Conservation (phyloP, 2,797 vertebrate genomes). For the Poeciliopsis infans region DNA sequence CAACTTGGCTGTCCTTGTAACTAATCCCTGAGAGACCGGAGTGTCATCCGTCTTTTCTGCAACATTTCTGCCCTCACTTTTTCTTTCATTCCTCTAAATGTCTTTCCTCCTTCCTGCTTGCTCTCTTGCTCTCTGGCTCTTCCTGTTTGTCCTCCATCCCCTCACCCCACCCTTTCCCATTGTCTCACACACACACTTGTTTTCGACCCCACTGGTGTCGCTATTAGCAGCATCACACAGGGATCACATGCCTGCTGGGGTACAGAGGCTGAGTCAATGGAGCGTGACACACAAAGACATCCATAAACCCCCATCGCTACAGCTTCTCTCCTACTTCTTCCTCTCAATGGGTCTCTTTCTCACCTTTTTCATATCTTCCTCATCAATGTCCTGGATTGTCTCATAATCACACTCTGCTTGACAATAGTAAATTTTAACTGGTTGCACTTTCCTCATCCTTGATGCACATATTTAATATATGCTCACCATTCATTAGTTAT, state of each 20-base stretch:
- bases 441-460: not conserved
- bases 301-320: slow-evolving; percentile 80
- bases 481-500: not conserved
- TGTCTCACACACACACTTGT: slow-evolving; percentile 65
- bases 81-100: slow-evolving; percentile 37
- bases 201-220: slow-evolving; percentile 77
- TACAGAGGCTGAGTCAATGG: slow-evolving; percentile 86
- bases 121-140: slow-evolving; percentile 57
- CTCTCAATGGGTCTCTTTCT: slow-evolving; percentile 47
- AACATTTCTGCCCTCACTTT: slow-evolving; percentile 35
- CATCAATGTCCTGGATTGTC: slow-evolving; percentile 58
- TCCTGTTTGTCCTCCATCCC: slow-evolving; percentile 40
- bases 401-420: not conserved
- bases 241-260: slow-evolving; percentile 86
- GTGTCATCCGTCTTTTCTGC: slow-evolving; percentile 84
- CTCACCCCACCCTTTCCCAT: not conserved
- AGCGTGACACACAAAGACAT: slow-evolving; percentile 80
- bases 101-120: slow-evolving; percentile 18
- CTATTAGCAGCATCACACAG: slow-evolving; percentile 72
- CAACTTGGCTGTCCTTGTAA: slow-evolving; percentile 90
- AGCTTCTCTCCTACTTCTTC: slow-evolving; percentile 76
- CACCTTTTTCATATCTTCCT: slow-evolving; percentile 48
- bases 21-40: slow-evolving; percentile 79
- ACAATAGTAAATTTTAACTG: not conserved
- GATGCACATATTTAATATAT: not conserved